Evolutionary conservation across 2,797 vertebrate species (phyloP).

Genomic region (Gymnocypris eckloni): DNA sequence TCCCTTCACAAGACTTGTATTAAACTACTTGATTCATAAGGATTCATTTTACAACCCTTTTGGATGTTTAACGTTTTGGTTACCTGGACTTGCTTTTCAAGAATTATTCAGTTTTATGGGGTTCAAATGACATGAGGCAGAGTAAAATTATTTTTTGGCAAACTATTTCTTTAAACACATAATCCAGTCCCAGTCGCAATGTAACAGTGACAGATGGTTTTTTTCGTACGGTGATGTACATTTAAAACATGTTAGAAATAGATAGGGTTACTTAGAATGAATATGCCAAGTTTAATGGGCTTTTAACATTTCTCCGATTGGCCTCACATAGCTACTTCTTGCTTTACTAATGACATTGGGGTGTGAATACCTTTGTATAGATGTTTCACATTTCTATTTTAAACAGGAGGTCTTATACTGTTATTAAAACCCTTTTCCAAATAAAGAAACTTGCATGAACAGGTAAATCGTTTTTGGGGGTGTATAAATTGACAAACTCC

Average conservation of each 20-base stretch:
- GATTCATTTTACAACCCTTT: neutral
- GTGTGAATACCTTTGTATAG: neutral
- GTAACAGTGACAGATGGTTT: neutral
- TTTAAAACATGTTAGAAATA: neutral
- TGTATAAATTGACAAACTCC: neutral
- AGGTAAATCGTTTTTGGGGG: neutral
- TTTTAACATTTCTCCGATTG: neutral
- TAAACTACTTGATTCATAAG: neutral
- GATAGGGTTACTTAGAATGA: neutral
- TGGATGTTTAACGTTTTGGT: neutral
- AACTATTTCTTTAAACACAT: neutral
- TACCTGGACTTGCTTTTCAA: neutral
- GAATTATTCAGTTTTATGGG: neutral
- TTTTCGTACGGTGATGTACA: neutral
- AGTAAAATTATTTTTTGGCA: neutral
- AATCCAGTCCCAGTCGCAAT: neutral
- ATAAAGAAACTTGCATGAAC: constrained; percentile 16
- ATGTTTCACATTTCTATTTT: neutral
- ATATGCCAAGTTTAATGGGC: neutral
- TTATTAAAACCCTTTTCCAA: neutral
- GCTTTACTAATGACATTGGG: neutral
- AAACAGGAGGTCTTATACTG: neutral
- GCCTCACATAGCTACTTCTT: neutral
- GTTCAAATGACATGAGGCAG: neutral
- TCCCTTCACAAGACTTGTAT: neutral